Conservation (phyloP, 1,140 invertebrate genomes). For the Drosophila kohkoa region DNA sequence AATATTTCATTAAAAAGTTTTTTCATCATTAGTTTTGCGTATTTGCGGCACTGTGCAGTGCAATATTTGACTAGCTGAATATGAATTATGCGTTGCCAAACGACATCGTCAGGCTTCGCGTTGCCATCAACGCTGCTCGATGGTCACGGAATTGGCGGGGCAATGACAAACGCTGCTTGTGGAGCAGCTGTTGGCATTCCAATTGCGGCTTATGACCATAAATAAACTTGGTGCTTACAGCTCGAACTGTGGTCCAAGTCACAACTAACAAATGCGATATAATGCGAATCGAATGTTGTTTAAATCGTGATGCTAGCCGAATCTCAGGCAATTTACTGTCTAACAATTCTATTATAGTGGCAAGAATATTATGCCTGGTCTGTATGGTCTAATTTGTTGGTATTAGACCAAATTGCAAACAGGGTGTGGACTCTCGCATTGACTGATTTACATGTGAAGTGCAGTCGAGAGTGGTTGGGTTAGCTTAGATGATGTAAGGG, state of each 20-base stretch:
- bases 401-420: slow-evolving; percentile 32
- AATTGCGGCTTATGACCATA: slow-evolving; percentile 76
- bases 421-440: slow-evolving; percentile 9
- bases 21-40: not conserved
- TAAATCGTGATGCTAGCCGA: slow-evolving; percentile 47
- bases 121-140: slow-evolving; percentile 50
- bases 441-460: slow-evolving; percentile 55
- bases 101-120: slow-evolving; percentile 38
- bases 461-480: not conserved
- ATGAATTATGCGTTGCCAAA: slow-evolving; percentile 74
- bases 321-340: slow-evolving; percentile 31
- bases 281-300: slow-evolving; percentile 40
- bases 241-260: slow-evolving; percentile 10
- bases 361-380: no score
- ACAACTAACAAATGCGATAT: slow-evolving; percentile 29
- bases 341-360: slow-evolving; percentile 70
- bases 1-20: no score
- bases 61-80: not conserved
- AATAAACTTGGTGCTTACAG: slow-evolving; percentile 41
- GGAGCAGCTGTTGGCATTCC: slow-evolving; percentile 61
- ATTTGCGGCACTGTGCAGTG: slow-evolving; percentile 50
- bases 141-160: slow-evolving; percentile 8
- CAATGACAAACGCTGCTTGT: slow-evolving; percentile 12
- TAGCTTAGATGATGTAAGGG: not conserved
- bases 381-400: slow-evolving; percentile 20